Evolutionary conservation across 2,797 vertebrate species (phyloP), one percentile per base, ranked within the genome.

Genomic region (Discoglossus pictus): DNA sequence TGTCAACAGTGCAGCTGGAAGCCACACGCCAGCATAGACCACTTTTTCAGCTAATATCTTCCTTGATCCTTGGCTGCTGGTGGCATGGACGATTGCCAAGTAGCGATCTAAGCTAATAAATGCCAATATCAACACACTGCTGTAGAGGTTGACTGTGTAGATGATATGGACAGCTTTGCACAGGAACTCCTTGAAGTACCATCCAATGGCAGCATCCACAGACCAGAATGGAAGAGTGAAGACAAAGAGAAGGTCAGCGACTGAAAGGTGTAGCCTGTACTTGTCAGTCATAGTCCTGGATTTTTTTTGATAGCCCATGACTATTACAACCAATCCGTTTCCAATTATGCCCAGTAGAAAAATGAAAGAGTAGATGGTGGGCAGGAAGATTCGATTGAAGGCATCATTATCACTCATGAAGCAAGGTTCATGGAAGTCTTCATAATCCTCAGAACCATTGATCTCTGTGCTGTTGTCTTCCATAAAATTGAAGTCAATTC

Each of bases 231-330:
- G 97, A 65, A 99, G 88, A 0, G 94, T 98, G 80, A 99, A 73
- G 61, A 99, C 94, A 1, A 99, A 93, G 39, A 99, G 86, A 13
- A 99, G 93, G 73, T 99, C 97, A 1, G 97, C 97, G 58, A 98
- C 93, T 0, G 97, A 98, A 62, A 99, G 92, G 66, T 99, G 97
- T 17, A 99, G 86, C 70, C 97, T 87, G 82, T 99, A 99, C 78
- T 97, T 98, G 83, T 99, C 97, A 0, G 97, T 98, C 96, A 99
- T 98, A 51, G 90, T 98, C 72, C 89, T 92, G 15, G 92, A 81
- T 66, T 96, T 98, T 74, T 93, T 94, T 83, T 98, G 96, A 79
- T 93, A 99, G 78, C 96, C 96, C 94, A 99, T 97, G 78, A 99
- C 94, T 2, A 95, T 8, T 12, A 98, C 87, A 44, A 99, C 97